A percentile compares a stretch with the other conserved stretches of the same genome.
These are phyloP conservation scores for Heteromurus nitidus DNA, from an alignment of 2,888 invertebrate genomes.

Conservation along the genomic window DNA sequence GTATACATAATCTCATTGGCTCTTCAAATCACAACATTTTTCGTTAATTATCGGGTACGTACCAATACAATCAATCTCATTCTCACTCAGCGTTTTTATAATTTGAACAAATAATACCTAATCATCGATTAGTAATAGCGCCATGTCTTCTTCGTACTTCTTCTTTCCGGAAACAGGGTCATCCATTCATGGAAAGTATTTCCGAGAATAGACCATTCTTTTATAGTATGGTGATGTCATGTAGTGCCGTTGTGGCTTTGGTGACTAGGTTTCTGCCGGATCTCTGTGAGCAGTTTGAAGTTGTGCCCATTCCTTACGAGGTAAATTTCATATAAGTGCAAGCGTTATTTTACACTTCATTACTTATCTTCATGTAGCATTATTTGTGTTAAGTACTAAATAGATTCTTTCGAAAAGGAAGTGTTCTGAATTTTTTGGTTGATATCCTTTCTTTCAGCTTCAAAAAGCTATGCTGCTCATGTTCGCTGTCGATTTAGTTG, in stretches of 20 bases:
- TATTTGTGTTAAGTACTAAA: no score
- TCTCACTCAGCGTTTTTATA: no score
- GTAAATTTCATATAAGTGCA: no score
- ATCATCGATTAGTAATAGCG: no score
- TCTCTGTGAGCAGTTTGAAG: slow-evolving; percentile 92
- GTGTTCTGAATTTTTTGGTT: background rate
- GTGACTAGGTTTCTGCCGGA: slow-evolving; percentile 91
- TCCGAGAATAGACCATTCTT: slow-evolving; percentile 92
- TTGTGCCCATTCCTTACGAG: slow-evolving; percentile 93
- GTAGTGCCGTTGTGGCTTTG: slow-evolving; percentile 87
- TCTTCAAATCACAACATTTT: slow-evolving; percentile 97
- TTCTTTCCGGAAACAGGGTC: no score
- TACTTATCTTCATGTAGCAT: no score
- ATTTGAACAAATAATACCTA: no score
- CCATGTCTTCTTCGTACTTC: no score
- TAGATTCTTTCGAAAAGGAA: no score
- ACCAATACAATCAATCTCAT: no score
- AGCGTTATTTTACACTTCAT: background rate
- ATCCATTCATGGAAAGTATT: slow-evolving; percentile 99
- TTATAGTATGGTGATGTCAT: slow-evolving; percentile 91
- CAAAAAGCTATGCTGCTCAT: slow-evolving; percentile 89
- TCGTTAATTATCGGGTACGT: slow-evolving; percentile 97
- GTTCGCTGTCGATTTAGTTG: slow-evolving; percentile 88
- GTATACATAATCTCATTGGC: slow-evolving; percentile 99
- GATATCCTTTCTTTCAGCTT: slow-evolving; percentile 83